A percentile compares a stretch with the other conserved stretches of the same genome.
Conservation (phyloP, 2,888 invertebrate species). For the Sycophila texana region DNA sequence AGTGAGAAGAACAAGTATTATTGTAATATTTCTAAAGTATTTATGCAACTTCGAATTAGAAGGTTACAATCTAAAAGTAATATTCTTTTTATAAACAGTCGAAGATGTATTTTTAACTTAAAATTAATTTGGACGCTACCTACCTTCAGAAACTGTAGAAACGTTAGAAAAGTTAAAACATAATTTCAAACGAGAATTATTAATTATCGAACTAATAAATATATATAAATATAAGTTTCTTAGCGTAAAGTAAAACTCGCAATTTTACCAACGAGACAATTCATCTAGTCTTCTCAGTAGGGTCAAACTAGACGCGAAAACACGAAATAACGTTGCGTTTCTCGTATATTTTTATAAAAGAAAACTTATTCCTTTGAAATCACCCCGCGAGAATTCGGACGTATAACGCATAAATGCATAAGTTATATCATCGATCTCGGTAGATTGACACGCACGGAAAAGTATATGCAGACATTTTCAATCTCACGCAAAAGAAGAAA, state of each 20-base stretch:
- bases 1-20: neutral
- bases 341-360: constrained; percentile 39
- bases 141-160: too few species aligned
- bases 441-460: constrained; percentile 11
- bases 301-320: constrained; percentile 4
- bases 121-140: too few species aligned
- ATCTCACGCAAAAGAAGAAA: neutral
- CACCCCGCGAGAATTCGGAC: constrained; percentile 20
- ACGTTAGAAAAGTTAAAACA: too few species aligned
- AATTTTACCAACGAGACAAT: constrained; percentile 28
- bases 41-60: too few species aligned
- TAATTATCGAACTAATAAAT: too few species aligned
- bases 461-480: constrained; percentile 30
- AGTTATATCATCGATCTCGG: neutral
- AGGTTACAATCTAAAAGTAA: too few species aligned
- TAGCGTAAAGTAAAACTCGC: constrained; percentile 22
- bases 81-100: neutral
- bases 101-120: too few species aligned
- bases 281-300: constrained; percentile 36
- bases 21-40: neutral
- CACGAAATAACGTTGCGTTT: constrained; percentile 18
- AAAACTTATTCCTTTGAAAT: constrained; percentile 13
- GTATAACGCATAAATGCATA: constrained; percentile 19
- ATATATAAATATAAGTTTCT: neutral
- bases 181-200: too few species aligned